Conservation (phyloP, 2,888 invertebrate genomes). For the Zonitis immaculata region DNA sequence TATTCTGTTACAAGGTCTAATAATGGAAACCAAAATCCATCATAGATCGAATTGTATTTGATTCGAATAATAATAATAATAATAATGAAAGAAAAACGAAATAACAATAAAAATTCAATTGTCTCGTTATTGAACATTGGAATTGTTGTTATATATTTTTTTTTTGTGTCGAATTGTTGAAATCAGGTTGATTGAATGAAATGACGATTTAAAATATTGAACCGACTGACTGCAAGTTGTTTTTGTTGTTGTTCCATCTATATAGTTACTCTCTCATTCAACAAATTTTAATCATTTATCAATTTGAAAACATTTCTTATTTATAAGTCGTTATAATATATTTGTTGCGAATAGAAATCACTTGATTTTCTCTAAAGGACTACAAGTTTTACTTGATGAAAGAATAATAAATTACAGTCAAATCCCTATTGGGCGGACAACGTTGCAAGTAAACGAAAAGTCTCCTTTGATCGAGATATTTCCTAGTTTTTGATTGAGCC, state of each 20-base stretch:
- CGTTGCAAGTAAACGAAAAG: no score
- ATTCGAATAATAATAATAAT: neutral
- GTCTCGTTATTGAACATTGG: conserved; percentile 16
- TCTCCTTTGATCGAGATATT: no score
- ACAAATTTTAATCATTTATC: conserved; percentile 37
- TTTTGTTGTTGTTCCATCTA: conserved; percentile 19
- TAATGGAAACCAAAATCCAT: neutral
- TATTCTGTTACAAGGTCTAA: neutral
- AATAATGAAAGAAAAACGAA: no score
- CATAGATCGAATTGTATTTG: neutral
- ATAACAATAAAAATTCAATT: neutral
- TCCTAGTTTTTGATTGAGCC: no score
- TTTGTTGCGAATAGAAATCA: conserved; percentile 34
- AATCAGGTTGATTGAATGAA: conserved; percentile 31
- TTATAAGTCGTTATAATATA: conserved; percentile 29
- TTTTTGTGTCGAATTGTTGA: conserved; percentile 8
- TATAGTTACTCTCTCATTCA: no score
- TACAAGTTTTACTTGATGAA: no score
- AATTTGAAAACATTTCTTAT: conserved; percentile 29
- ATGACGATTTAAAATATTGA: conserved; percentile 32
- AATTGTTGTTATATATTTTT: no score
- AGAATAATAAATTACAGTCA: no score
- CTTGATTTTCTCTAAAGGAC: conserved; percentile 18
- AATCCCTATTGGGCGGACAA: no score
- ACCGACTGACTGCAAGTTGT: conserved; percentile 34